Conservation (phyloP, 2,888 invertebrate genomes). For the Blastobasis lacticolella region DNA sequence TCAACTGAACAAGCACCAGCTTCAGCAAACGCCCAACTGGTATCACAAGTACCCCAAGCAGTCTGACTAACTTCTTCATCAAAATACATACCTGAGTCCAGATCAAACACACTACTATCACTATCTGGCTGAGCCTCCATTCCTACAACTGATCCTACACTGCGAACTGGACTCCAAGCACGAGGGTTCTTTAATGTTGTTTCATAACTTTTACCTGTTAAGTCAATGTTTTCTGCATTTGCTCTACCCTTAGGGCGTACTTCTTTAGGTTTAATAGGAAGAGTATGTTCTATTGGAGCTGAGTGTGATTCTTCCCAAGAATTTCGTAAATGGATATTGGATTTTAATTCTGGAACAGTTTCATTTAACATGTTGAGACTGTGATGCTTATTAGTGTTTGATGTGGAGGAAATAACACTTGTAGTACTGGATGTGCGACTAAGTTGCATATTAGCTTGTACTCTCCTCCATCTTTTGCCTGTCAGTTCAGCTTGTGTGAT, state of each 20-base stretch:
- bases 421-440: constrained; percentile 88
- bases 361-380: constrained; percentile 75
- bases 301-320: constrained; percentile 84
- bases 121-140: constrained; percentile 91
- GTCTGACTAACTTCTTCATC: constrained; percentile 84
- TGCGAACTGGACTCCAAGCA: constrained; percentile 92
- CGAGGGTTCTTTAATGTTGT: constrained; percentile 84
- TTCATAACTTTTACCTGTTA: constrained; percentile 80
- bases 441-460: constrained; percentile 87
- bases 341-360: constrained; percentile 50
- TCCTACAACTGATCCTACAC: constrained; percentile 88
- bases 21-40: constrained; percentile 86
- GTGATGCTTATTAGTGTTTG: constrained; percentile 76
- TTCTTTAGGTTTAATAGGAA: constrained; percentile 70
- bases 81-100: constrained; percentile 86
- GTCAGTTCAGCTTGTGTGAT: constrained; percentile 84
- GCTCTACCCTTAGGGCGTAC: constrained; percentile 43
- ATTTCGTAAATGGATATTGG: constrained; percentile 69
- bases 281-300: constrained; percentile 81
- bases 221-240: constrained; percentile 61
- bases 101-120: constrained; percentile 86
- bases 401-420: constrained; percentile 78
- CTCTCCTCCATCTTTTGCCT: constrained; percentile 89
- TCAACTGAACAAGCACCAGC: constrained; percentile 87
- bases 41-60: constrained; percentile 87